Evolutionary conservation across 2,888 invertebrate species (phyloP), one percentile per base, ranked within the genome.

Genomic region (Polyommatus icarus): DNA sequence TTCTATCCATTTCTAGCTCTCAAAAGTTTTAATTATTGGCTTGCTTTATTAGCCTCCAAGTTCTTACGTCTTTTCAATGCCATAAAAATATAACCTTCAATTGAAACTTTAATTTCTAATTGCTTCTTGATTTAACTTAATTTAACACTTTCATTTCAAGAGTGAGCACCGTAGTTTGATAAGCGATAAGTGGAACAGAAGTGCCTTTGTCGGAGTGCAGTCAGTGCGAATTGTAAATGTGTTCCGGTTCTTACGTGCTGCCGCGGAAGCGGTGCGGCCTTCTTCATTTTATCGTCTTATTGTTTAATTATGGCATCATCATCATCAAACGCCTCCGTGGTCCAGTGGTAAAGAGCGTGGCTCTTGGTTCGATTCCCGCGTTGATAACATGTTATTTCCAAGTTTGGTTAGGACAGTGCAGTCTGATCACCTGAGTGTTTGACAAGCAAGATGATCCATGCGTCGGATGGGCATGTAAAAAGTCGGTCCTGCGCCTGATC

Each of bases 201-300:
- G 20, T 46, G 46, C 46, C 12, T 46, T 50, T 73, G 50, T 73
- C 10, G 20, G 46, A 73, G 46, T 24, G 73, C 73, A 73, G 40
- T 50, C 73, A 40, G 20, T 46, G 46, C 20, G 46, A 46, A 73
- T 20, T 20, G n/a, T n/a, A 20, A 40, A 73, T 73, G 46, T 73
- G n/a, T 73, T 73, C 73, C 73, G 73, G 73, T 1, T 73, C 73
- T 73, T 73, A 73, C 20, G 24, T 46, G 24, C 8, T 46, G 24
- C 8, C 46, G 46, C 73, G 72, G 72, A 72, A 36, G 72, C 40
- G n/a, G 46, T n/a, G 8, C 20, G 20, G 73, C 73, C 73, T n/a
- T 40, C 46, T 73, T 73, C 7, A 61, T 24, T 61, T 61, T 61
- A 61, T 61, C 10, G 20, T 61, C 10, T 24, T 24, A 10, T 24